These are phyloP conservation scores for Sminthurides bifidus DNA, from an alignment of 1,140 invertebrate species.

Conservation along the genomic window DNA sequence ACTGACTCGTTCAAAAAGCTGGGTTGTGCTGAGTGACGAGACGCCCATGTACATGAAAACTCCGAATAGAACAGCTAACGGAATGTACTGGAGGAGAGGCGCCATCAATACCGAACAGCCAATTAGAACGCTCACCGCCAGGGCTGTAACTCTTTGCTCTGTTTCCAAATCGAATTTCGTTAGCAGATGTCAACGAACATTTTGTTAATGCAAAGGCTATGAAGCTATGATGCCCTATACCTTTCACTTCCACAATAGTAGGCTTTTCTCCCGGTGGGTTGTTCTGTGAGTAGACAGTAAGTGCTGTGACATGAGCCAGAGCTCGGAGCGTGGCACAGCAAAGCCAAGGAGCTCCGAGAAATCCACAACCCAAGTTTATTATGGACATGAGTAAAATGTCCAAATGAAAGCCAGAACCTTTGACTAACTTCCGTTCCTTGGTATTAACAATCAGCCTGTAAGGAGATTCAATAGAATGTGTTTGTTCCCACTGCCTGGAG, in stretches of 20 bases:
- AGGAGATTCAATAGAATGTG: too few relatives aligned
- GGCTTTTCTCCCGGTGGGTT: slow-evolving; percentile 31
- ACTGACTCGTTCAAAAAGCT: slow-evolving; percentile 46
- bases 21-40: slow-evolving; percentile 46
- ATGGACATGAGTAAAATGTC: slow-evolving; percentile 37
- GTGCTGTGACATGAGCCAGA: slow-evolving; percentile 27
- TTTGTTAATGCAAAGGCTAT: background rate
- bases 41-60: slow-evolving; percentile 58
- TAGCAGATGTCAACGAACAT: background rate
- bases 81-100: slow-evolving; percentile 48
- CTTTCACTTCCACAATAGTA: slow-evolving; percentile 23
- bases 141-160: slow-evolving; percentile 67
- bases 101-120: slow-evolving; percentile 74
- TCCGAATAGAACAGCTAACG: slow-evolving; percentile 52
- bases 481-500: too few relatives aligned
- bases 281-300: slow-evolving; percentile 30
- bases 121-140: slow-evolving; percentile 57
- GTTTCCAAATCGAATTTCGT: slow-evolving; percentile 6
- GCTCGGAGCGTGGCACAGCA: slow-evolving; percentile 41
- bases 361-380: slow-evolving; percentile 38
- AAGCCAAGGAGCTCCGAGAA: slow-evolving; percentile 41
- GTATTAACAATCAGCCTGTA: slow-evolving; percentile 24
- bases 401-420: slow-evolving; percentile 41
- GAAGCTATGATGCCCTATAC: slow-evolving; percentile 1
- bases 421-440: slow-evolving; percentile 33